Evolutionary conservation across 2,113 vertebrate species (phyloP).

Genomic region (Lycocorax pyrrhopterus): DNA sequence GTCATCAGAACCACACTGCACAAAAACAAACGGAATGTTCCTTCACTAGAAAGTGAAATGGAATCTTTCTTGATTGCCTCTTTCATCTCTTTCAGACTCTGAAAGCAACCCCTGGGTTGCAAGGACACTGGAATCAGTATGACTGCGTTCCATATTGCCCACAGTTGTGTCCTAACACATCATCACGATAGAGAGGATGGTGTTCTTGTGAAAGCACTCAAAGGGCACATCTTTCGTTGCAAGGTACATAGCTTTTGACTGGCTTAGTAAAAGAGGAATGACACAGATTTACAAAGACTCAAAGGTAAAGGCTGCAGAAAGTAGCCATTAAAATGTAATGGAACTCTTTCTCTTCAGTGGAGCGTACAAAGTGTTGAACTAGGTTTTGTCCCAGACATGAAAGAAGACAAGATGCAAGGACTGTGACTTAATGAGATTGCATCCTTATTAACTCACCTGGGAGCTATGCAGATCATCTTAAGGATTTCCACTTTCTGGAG

Average conservation of each 20-base stretch:
- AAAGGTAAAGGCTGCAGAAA: slow-evolving; percentile 21
- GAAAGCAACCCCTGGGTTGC: not conserved
- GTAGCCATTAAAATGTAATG: not conserved
- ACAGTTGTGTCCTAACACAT: not conserved
- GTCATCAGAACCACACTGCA: slow-evolving; percentile 6
- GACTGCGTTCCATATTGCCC: not conserved
- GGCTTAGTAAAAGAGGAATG: not conserved
- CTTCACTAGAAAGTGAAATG: not conserved
- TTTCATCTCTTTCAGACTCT: slow-evolving; percentile 35
- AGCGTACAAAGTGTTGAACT: not conserved
- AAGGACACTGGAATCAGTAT: not conserved
- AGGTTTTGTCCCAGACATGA: not conserved
- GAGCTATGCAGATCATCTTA: not conserved
- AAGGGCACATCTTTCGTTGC: slow-evolving; percentile 33
- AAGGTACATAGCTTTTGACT: not conserved
- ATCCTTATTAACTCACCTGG: not conserved
- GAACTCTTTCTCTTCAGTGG: not conserved
- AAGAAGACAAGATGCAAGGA: not conserved
- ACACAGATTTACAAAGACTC: slow-evolving; percentile 19
- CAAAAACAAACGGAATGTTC: slow-evolving; percentile 25
- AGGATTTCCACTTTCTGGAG: not conserved
- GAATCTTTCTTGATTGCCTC: slow-evolving; percentile 46
- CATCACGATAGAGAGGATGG: not conserved
- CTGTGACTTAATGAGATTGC: not conserved
- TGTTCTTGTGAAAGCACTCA: slow-evolving; percentile 18